Percentiles rank a stretch among this genome's conserved stretches.
Evolutionary conservation across 2,888 invertebrate species (phyloP).

Genomic region (Atethmia centrago): DNA sequence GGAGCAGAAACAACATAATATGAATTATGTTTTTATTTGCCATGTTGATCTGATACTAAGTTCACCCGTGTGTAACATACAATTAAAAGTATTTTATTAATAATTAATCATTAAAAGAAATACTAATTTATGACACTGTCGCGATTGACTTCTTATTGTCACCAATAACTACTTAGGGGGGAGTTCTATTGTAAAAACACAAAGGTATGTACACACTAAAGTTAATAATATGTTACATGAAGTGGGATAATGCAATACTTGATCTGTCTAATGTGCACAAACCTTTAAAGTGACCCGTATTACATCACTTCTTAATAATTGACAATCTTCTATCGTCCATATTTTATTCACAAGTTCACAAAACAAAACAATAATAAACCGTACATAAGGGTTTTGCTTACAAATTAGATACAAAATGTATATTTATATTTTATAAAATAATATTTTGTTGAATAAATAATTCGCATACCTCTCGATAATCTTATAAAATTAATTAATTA

Average conservation of each 20-base stretch:
- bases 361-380: slow-evolving; percentile 56
- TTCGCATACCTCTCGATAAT: slow-evolving; percentile 34
- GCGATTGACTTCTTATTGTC: slow-evolving; percentile 83
- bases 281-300: slow-evolving; percentile 70
- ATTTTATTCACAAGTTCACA: slow-evolving; percentile 43
- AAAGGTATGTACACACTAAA: slow-evolving; percentile 76
- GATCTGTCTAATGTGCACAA: slow-evolving; percentile 75
- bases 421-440: slow-evolving; percentile 60
- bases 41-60: slow-evolving; percentile 67
- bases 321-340: slow-evolving; percentile 35
- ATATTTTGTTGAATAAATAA: slow-evolving; percentile 62
- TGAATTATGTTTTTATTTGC: slow-evolving; percentile 72
- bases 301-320: slow-evolving; percentile 63
- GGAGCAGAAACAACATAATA: slow-evolving; percentile 62
- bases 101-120: slow-evolving; percentile 67
- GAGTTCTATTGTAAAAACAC: slow-evolving; percentile 59
- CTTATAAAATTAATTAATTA: slow-evolving; percentile 45
- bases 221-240: slow-evolving; percentile 61
- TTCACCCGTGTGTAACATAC: slow-evolving; percentile 70
- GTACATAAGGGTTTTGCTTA: slow-evolving; percentile 61
- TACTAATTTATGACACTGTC: slow-evolving; percentile 81
- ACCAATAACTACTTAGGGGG: slow-evolving; percentile 65
- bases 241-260: slow-evolving; percentile 60
- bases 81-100: slow-evolving; percentile 69
- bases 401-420: slow-evolving; percentile 61